Evolutionary conservation across 2,113 vertebrate species (phyloP), one percentile per base, ranked within the genome.

Genomic region (Seriola quinqueradiata): DNA sequence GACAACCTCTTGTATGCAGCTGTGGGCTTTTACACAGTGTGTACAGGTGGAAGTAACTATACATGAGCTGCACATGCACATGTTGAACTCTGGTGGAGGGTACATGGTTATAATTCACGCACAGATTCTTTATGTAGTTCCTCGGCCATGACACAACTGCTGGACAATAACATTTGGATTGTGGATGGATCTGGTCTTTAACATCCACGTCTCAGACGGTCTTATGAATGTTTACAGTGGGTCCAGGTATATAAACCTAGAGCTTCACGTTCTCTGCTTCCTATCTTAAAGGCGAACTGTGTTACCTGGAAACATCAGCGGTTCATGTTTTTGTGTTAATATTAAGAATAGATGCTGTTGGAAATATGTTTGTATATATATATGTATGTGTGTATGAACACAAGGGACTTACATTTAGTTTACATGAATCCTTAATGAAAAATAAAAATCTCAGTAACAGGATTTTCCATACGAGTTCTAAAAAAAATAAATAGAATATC

Each of bases 1-100:
- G 32, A 50, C 3, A 8, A 40, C 42, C 16, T 34, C 25, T 36
- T 4, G 23, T 7, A 9, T 60, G 23, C 54, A 38, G 17, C 75
- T 32, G 23, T 7, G 40, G 42, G 75, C 28, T 28, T 28, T 81
- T 25, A 60, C 21, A 69, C 21, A 38, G 54, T 17, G 16, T 9
- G 13, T 55, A 52, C 19, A 23, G 57, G 63, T 70, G 63, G 42
- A 77, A 59, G 64, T 4, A 16, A n/a, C 70, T 52, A 73, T 10
- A 42, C 40, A 77, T 58, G 36, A 0, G 8, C 28, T 34, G 2
- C 28, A 63, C 1, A 16, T 6, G 16, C 19, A 63, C 0, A 0
- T 72, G 81, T 59, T 54, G 10, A 21, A 1, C n/a, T 32, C 7
- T 57, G n/a, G 9, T 55, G 28, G 10, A 0, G n/a, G n/a, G 23